Conservation (phyloP, 2,888 invertebrate genomes). For the Cataglyphis rosenhaueri region DNA sequence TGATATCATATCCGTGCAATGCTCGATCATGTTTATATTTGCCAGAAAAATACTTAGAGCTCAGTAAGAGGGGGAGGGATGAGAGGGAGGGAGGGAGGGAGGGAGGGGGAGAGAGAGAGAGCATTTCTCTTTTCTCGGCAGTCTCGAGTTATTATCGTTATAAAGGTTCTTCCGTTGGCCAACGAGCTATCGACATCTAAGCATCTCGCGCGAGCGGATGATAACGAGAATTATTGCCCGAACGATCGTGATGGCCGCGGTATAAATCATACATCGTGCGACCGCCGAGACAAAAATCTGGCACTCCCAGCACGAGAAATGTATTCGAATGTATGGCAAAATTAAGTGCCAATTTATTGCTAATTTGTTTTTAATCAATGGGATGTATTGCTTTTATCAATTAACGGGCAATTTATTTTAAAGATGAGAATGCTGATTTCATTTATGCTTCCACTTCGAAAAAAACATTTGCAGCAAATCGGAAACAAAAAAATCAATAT, state of each 20-base stretch:
- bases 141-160: conserved; percentile 48
- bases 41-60: neutral
- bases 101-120: neutral
- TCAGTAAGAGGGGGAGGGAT: neutral
- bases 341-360: conserved; percentile 5
- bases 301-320: conserved; percentile 4
- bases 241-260: conserved; percentile 35
- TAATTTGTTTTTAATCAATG: neutral
- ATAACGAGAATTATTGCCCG: conserved; percentile 49
- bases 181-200: conserved; percentile 54
- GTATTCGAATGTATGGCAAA: neutral
- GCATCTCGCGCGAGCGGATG: conserved; percentile 44
- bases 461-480: neutral
- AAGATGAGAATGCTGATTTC: neutral
- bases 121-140: conserved; percentile 16
- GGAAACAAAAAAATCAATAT: neutral
- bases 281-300: conserved; percentile 30
- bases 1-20: conserved; percentile 14
- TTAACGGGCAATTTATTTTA: neutral
- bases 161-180: conserved; percentile 46
- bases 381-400: neutral
- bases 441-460: neutral
- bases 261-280: conserved; percentile 52
- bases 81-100: neutral
- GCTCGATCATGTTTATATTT: conserved; percentile 15